Conservation (phyloP, 2,888 invertebrate species). For the Latrodectus hesperus region DNA sequence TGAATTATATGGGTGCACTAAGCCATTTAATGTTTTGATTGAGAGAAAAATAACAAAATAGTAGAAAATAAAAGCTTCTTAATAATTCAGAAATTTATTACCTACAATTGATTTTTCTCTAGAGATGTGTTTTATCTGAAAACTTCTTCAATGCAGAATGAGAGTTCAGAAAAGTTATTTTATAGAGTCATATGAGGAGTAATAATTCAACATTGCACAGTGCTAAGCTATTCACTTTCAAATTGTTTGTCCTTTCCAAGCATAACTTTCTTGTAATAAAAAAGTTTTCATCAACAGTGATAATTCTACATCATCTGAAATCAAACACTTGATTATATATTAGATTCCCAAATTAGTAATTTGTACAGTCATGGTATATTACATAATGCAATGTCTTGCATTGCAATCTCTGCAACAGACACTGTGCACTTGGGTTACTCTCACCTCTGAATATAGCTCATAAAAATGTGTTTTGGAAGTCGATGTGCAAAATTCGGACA, state of each 20-base stretch:
- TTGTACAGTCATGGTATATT: constrained; percentile 33
- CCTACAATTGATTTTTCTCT: constrained; percentile 6
- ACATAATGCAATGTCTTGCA: constrained; percentile 28
- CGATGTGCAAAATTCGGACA: constrained; percentile 69
- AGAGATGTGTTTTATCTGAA: constrained; percentile 9
- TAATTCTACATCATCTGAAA: neutral
- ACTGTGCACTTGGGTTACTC: constrained; percentile 42
- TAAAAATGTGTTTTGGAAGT: constrained; percentile 68
- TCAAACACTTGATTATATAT: neutral
- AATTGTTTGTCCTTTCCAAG: neutral
- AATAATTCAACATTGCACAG: constrained; percentile 40
- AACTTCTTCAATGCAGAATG: neutral
- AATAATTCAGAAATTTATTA: neutral
- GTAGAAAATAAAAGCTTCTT: no score
- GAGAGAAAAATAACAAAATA: no score
- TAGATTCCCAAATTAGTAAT: constrained; percentile 3
- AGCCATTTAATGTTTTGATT: no score
- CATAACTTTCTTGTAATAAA: neutral
- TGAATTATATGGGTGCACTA: neutral
- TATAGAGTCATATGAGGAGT: constrained; percentile 29
- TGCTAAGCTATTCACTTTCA: constrained; percentile 24
- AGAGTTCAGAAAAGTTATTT: constrained; percentile 1
- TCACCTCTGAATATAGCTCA: constrained; percentile 67
- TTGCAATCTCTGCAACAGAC: constrained; percentile 23
- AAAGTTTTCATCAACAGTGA: neutral